Evolutionary conservation across 2,113 vertebrate genomes (phyloP).

Genomic region (Mesembrinibis cayennensis): DNA sequence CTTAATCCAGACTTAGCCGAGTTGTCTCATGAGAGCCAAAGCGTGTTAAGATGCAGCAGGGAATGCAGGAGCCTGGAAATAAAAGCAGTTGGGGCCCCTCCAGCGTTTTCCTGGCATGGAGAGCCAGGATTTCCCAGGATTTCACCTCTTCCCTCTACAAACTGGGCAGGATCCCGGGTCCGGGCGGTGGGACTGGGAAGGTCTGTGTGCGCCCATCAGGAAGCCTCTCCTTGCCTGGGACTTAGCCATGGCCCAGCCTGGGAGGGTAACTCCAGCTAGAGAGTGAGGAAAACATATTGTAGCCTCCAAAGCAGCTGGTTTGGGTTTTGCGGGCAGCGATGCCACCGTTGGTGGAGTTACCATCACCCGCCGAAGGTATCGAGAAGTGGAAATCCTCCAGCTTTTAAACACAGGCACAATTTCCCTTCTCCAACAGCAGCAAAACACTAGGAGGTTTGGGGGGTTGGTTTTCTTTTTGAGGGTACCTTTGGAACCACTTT

Average conservation of each 20-base stretch:
- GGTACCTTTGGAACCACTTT: background rate
- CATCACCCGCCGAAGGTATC: accelerated
- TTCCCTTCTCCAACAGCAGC: background rate
- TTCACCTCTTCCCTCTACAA: background rate
- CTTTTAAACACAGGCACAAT: background rate
- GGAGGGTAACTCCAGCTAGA: background rate
- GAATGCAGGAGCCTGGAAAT: background rate
- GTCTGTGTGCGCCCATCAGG: background rate
- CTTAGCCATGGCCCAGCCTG: background rate
- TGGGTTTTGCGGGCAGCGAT: background rate
- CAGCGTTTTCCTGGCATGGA: background rate
- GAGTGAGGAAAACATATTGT: background rate
- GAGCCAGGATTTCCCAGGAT: background rate
- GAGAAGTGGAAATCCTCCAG: background rate
- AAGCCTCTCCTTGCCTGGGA: background rate
- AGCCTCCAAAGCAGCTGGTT: background rate
- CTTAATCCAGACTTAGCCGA: background rate
- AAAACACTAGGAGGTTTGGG: background rate
- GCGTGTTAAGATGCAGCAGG: background rate
- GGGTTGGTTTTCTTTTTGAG: accelerated
- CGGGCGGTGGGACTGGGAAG: accelerated
- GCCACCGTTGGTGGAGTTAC: background rate
- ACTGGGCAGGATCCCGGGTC: background rate
- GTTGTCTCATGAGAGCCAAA: background rate
- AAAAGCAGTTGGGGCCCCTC: background rate